Conservation (phyloP, 2,113 vertebrate genomes). For the Dipodomys stephensi region DNA sequence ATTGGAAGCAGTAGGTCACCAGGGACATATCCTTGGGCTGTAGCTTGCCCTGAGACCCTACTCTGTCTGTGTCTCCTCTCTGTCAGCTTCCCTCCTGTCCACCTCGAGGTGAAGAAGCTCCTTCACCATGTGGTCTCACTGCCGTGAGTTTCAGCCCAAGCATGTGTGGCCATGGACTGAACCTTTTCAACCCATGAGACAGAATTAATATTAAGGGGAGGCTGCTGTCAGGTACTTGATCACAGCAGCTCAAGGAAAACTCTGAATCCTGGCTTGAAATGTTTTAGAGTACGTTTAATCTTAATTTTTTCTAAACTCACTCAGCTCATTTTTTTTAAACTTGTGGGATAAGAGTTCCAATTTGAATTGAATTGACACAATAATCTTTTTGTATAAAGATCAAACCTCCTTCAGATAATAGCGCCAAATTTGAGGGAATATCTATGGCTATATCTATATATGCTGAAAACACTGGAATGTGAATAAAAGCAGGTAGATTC, state of each 20-base stretch:
- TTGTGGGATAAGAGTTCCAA: neutral
- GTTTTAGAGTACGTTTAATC: neutral
- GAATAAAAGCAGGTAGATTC: neutral
- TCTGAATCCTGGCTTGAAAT: neutral
- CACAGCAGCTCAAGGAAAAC: neutral
- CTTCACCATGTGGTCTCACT: neutral
- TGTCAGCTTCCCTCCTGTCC: neutral
- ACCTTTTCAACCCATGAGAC: rapidly evolving
- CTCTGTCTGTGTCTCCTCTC: neutral
- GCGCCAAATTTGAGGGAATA: constrained; percentile 6
- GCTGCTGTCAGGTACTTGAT: neutral
- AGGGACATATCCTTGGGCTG: neutral
- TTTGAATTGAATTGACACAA: constrained; percentile 15
- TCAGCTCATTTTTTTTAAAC: neutral
- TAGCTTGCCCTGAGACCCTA: neutral
- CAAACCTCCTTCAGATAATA: neutral
- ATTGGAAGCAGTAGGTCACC: neutral
- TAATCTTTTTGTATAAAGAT: neutral
- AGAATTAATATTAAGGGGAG: neutral
- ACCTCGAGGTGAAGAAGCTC: neutral
- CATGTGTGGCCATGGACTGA: neutral
- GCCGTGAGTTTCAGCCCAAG: neutral
- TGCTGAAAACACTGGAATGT: neutral
- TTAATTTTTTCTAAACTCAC: neutral
- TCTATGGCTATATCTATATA: neutral